Evolutionary conservation across 1,140 invertebrate genomes (phyloP), one percentile per base, ranked within the genome.

Genomic region (Probaryconus sp.): DNA sequence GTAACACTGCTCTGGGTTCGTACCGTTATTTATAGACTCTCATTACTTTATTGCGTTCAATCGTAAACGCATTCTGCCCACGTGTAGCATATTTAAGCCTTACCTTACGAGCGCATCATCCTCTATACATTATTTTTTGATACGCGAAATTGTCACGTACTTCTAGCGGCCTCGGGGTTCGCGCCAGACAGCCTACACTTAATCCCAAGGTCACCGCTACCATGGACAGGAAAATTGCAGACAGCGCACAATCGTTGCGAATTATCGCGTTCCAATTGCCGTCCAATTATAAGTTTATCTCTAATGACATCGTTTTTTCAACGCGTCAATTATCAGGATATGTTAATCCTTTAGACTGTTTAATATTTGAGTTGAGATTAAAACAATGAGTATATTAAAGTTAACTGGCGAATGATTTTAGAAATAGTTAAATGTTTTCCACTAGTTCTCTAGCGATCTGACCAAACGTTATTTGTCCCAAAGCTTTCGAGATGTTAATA

Each of bases 1-100:
- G 20, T 55, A 28, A 47, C 33, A 43, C 13, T 35, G 55, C 38
- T 37, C 24, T 30, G 26, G 60, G 63, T 79, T 56, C 69, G 65
- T 77, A 64, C 55, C 43, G 76, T 77, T 82, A 82, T 81, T 83
- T 82, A 81, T 81, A 81, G 76, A 80, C 65, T 58, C 77, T 83
- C 80, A 83, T 83, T 83, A 82, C 81, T 83, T 81, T 79, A 80
- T 82, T 79, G 80, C 80, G 73, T 50, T 77, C 73, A 69, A 76
- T 47, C 48, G 50, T 74, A 75, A 80, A 78, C 74, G 64, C 77
- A 79, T 81, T 78, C 68, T 78, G 69, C 78, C 80, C 75, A 83
- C 71, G 58, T 72, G 50, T 67, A 71, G 43, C 61, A 68, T 64
- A 43, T 69, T 75, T 68, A 56, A 64, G 35, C 56, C 20, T n/a